phyloP scores from a whole-genome alignment of 2,888 invertebrate species.

The Pseudanteris insignis region DNA sequence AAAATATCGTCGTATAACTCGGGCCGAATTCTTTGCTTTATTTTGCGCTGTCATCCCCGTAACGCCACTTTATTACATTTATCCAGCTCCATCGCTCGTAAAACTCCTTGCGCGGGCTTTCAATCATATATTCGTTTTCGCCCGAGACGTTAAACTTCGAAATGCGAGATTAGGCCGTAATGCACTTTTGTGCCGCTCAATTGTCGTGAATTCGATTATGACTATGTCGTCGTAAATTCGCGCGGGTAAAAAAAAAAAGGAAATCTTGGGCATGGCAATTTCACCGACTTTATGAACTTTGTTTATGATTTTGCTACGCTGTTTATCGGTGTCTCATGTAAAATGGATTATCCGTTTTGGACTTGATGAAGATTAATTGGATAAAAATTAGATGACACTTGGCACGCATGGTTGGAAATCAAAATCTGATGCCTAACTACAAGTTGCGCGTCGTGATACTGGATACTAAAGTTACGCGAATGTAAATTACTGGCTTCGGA shows the following conservation, averaged over 20 bases:
- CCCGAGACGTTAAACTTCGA: conserved; percentile 37
- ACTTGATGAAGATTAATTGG: not conserved
- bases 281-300: conserved; percentile 23
- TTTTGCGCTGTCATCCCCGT: conserved; percentile 7
- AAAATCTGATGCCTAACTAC: too few relatives aligned
- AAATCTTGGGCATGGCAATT: conserved; percentile 27
- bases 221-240: conserved; percentile 38
- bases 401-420: too few relatives aligned
- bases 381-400: conserved; percentile 3
- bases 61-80: conserved; percentile 40
- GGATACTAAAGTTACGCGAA: too few relatives aligned
- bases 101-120: conserved; percentile 39
- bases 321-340: conserved; percentile 32
- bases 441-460: too few relatives aligned
- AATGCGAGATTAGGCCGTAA: conserved; percentile 36
- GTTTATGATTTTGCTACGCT: conserved; percentile 33
- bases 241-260: not conserved
- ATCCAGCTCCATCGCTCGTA: conserved; percentile 38
- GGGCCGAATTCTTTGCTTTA: conserved; percentile 11
- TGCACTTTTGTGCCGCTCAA: conserved; percentile 42
- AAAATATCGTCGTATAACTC: conserved; percentile 30
- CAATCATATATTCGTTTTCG: conserved; percentile 41
- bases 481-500: too few relatives aligned
- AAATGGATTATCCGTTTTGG: too few relatives aligned
- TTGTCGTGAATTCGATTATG: conserved; percentile 43